Evolutionary conservation across 2,113 vertebrate genomes (phyloP), one percentile per base, ranked within the genome.

Genomic region (Agapornis roseicollis): DNA sequence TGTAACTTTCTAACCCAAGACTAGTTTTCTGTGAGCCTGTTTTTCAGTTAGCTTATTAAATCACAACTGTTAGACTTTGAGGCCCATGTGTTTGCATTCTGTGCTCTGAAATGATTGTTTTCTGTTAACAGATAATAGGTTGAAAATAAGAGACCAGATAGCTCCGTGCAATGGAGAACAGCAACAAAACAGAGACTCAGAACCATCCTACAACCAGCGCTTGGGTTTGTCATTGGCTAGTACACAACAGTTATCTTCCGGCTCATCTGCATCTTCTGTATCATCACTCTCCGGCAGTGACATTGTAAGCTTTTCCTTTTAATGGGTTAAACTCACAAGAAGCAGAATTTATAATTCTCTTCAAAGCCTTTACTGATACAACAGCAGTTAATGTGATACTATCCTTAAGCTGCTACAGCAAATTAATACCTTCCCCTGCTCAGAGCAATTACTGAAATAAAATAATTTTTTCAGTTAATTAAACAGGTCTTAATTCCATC

Each of bases 201-300:
- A 98, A 78, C 98, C 98, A 13, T 97, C 98, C 18, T 98, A 97
- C 77, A 98, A 98, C 79, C 98, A 98, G 2, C 98, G 98, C 93
- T 98, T 99, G 42, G 96, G 99, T 24, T 97, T 99, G 98, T 98
- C 99, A 47, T 97, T 99, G 94, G 97, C 98, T 93, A 98, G 98
- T 84, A 98, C 98, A 25, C 99, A 98, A 47, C 99, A 99, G 37
- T 97, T 98, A 22, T 98, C 98, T 7, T 98, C 98, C 3, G 98
- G 97, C 65, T 98, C 98, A 2, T 99, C 99, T 2, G 98, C 99
- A 12, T 99, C 99, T 56, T 99, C 99, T 0, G 98, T 99, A 47
- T 99, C 99, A 46, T 99, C 99, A 0, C 98, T 99, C 66, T 99
- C 99, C 4, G 98, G 99, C 88, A 99, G 99, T 85, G 99, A 99